Evolutionary conservation across 2,888 invertebrate species (phyloP), one percentile per base, ranked within the genome.

Genomic region (Prenolepis imparis): DNA sequence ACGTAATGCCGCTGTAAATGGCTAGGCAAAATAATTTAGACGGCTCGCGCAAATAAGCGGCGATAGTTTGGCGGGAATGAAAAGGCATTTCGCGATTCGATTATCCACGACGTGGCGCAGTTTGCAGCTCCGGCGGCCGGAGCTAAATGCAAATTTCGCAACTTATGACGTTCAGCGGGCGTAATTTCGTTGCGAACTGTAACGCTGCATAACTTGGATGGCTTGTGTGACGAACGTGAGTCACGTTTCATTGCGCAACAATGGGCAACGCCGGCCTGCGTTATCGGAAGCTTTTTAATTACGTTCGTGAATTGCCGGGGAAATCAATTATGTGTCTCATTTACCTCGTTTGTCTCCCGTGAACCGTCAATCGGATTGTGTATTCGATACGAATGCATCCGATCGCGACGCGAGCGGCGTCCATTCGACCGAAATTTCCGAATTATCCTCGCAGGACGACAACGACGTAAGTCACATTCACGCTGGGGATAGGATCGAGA

Each of bases 321-420:
- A 88, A 91, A 89, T 88, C 90, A 87, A 89, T 91, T 91, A 90
- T 84, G 83, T 88, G 86, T 90, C 88, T 90, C 90, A 89, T 91
- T 91, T 90, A 87, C 84, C 85, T 59, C 77, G 82, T 87, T 90
- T 87, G 86, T 88, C 88, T 84, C 84, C 83, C 52, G 8, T 59
- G 59, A 12, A 80, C 8, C 41, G 32, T 48, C 48, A 72, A 72
- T 80, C 72, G 67, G 57, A 59, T 59, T 70, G 12, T 24, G 44
- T 21, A n/a, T 28, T 41, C 41, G n/a, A 41, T 32, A 21, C 57
- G 70, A 44, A 78, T 59, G 68, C 32, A 8, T 32, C 32, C 32
- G 57, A 70, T 32, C 44, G 41, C n/a, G 11, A 18, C n/a, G 28
- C 15, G 52, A 28, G 28, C 21, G 44, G 21, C 24, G 21, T 57